These are phyloP conservation scores for Eptatretus burgeri DNA, from an alignment of 2,113 vertebrate species.

Conservation along the genomic window DNA sequence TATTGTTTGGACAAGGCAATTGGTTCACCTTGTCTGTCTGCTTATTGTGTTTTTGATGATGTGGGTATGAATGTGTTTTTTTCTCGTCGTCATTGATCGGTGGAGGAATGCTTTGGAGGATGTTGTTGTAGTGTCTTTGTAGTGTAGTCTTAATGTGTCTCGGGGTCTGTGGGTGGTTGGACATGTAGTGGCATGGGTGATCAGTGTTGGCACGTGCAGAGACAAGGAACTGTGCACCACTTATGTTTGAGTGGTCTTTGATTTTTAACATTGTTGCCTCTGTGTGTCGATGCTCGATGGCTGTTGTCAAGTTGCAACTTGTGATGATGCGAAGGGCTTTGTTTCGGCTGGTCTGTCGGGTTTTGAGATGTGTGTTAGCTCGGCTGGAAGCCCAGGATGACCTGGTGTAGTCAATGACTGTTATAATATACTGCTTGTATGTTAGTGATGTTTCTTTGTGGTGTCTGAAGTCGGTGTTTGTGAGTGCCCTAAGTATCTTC, in stretches of 20 bases:
- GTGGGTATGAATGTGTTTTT: neutral
- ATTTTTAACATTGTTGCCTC: neutral
- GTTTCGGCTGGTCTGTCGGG: neutral
- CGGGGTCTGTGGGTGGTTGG: conserved; percentile 3
- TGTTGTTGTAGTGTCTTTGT: too few relatives aligned
- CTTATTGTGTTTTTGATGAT: neutral
- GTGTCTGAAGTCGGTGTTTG: too few relatives aligned
- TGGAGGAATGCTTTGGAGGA: neutral
- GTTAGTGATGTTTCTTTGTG: too few relatives aligned
- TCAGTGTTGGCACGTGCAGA: neutral
- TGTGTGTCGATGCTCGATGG: neutral
- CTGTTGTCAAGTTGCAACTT: neutral
- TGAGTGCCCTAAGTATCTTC: too few relatives aligned
- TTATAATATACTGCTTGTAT: too few relatives aligned
- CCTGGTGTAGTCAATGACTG: too few relatives aligned
- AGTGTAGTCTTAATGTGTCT: neutral
- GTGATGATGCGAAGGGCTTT: neutral
- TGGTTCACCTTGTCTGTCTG: too few relatives aligned
- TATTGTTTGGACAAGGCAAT: neutral
- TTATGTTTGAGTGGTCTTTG: neutral
- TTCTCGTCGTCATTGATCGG: conserved; percentile 2
- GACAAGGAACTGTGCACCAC: neutral
- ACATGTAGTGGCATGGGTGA: neutral
- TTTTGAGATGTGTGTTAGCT: too few relatives aligned
- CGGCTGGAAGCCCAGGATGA: too few relatives aligned